phyloP scores from a whole-genome alignment of 2,113 vertebrate genomes.

The Chelonoidis abingdonii region DNA sequence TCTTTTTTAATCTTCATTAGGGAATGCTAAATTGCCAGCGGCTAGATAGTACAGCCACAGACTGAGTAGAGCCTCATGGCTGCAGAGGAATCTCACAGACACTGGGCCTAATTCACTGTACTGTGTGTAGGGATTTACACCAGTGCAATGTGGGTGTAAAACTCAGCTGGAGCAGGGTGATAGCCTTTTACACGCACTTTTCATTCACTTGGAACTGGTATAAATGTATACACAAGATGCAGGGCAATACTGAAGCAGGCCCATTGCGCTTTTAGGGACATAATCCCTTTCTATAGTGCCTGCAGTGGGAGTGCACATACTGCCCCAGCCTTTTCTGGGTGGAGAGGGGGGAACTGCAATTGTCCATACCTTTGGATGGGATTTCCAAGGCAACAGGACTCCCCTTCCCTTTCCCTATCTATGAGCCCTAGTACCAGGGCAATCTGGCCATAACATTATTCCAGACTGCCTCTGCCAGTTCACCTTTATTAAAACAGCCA shows the following conservation, averaged over 20 bases:
- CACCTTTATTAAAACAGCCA: background rate
- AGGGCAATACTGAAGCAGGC: background rate
- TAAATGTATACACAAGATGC: background rate
- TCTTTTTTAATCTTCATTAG: background rate
- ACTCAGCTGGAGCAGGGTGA: background rate
- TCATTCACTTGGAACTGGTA: background rate
- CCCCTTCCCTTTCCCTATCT: background rate
- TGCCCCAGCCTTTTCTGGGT: background rate
- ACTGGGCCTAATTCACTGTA: conserved; percentile 45
- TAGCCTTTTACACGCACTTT: background rate
- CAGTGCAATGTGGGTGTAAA: background rate
- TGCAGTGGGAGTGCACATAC: background rate
- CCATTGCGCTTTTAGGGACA: background rate
- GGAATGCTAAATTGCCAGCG: background rate
- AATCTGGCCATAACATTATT: background rate
- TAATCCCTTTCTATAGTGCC: background rate
- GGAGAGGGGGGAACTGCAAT: background rate
- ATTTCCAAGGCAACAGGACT: background rate
- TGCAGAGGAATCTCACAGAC: conserved; percentile 21
- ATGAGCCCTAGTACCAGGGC: background rate
- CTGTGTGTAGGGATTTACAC: conserved; percentile 37
- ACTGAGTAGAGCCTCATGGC: background rate
- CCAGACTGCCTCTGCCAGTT: background rate
- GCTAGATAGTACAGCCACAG: background rate
- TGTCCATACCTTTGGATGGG: background rate